A percentile compares a stretch with the other conserved stretches of the same genome.
Conservation (phyloP, 2,888 invertebrate species). For the Buathra laborator region DNA sequence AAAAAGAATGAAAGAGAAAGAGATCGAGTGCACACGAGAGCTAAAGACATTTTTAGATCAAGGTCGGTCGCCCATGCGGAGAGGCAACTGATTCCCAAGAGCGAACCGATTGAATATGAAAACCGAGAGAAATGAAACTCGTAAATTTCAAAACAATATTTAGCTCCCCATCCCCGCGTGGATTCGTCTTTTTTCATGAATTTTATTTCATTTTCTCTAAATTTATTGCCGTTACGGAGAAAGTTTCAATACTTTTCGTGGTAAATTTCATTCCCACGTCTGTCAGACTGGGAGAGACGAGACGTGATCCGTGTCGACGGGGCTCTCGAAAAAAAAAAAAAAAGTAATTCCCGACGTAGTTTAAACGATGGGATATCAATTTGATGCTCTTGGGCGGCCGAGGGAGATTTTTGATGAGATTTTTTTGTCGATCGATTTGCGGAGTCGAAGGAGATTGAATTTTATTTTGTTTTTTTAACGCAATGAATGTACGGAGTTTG, state of each 20-base stretch:
- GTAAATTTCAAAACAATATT: constrained; percentile 50
- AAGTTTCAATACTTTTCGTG: constrained; percentile 9
- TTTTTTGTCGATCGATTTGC: constrained; percentile 1
- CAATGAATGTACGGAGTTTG: background rate
- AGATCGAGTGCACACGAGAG: background rate
- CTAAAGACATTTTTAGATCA: constrained; percentile 57
- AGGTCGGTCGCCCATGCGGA: constrained; percentile 44
- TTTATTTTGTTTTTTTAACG: constrained; percentile 16
- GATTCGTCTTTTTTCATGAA: too few species aligned
- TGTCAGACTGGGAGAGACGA: background rate
- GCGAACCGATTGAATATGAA: constrained; percentile 40
- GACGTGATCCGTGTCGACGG: background rate
- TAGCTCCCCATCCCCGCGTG: background rate
- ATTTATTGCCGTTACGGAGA: background rate
- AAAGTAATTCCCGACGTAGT: constrained; percentile 20
- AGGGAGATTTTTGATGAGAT: background rate
- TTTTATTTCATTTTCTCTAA: too few species aligned
- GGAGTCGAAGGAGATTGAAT: background rate
- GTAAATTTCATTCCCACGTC: constrained; percentile 14
- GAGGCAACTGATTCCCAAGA: constrained; percentile 17
- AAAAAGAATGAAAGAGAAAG: constrained; percentile 15
- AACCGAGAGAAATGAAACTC: constrained; percentile 40
- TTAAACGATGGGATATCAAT: constrained; percentile 6
- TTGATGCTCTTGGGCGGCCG: background rate
- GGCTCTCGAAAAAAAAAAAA: background rate